Percentiles rank a stretch among this genome's conserved stretches.
These are phyloP conservation scores for Sarcophaga rosellei DNA, from an alignment of 2,888 invertebrate species.

Conservation along the genomic window DNA sequence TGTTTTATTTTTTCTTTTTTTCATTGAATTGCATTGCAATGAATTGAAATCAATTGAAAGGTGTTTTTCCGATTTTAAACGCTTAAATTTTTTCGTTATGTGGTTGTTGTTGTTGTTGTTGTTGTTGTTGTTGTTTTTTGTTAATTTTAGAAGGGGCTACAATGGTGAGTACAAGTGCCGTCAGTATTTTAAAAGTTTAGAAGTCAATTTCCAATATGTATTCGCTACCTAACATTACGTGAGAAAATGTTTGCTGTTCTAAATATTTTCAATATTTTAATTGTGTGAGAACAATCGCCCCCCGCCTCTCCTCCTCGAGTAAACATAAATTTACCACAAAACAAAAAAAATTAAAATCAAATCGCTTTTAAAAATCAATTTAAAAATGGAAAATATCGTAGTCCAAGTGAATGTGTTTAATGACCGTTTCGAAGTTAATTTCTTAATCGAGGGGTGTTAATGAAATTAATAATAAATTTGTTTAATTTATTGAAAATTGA, in stretches of 20 bases:
- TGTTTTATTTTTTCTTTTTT: not conserved
- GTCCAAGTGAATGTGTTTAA: too few species aligned
- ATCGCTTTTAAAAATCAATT: not conserved
- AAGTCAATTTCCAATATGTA: conserved; percentile 49
- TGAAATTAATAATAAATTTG: too few species aligned
- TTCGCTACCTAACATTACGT: conserved; percentile 21
- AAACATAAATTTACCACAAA: conserved; percentile 14
- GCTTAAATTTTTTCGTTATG: not conserved
- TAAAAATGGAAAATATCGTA: not conserved
- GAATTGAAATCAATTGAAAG: conserved; percentile 59
- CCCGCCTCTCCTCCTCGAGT: not conserved
- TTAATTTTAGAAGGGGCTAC: conserved; percentile 51
- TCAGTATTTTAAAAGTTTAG: conserved; percentile 39
- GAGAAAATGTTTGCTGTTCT: conserved; percentile 60
- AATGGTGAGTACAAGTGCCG: conserved; percentile 8
- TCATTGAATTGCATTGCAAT: conserved; percentile 39
- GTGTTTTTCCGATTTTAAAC: conserved; percentile 33
- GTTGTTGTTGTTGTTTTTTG: not conserved
- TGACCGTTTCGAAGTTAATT: too few species aligned
- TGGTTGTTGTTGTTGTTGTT: not conserved
- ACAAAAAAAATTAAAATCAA: not conserved
- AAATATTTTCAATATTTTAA: conserved; percentile 48
- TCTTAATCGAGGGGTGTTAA: too few species aligned
- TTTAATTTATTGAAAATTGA: too few species aligned
- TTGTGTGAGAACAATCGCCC: not conserved